Evolutionary conservation across 2,888 invertebrate genomes (phyloP).

Genomic region (Acanthacorydalis orientalis): DNA sequence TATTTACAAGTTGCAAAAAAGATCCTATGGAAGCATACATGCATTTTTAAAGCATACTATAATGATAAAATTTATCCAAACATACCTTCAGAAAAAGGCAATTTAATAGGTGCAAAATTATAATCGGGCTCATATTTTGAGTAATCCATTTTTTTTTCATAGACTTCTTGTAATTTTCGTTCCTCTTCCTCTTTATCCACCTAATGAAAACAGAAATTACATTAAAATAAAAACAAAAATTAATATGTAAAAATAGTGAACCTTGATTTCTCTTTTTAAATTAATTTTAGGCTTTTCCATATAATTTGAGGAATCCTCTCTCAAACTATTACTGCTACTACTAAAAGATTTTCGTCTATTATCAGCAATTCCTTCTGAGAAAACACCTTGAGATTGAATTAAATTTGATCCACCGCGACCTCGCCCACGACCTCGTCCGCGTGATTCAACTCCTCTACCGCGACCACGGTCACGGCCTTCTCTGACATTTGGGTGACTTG

Average conservation of each 20-base stretch:
- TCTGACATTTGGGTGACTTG: not conserved
- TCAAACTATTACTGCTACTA: not conserved
- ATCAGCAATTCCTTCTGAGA: slow-evolving; percentile 6
- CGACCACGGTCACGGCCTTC: not conserved
- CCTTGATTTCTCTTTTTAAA: slow-evolving; percentile 4
- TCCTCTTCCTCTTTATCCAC: slow-evolving; percentile 3
- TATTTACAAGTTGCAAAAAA: no score
- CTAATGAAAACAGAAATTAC: not conserved
- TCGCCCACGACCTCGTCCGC: not conserved
- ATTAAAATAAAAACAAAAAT: not conserved
- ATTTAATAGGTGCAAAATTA: not conserved
- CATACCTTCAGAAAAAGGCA: slow-evolving; percentile 3
- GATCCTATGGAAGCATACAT: no score
- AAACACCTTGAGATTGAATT: slow-evolving; percentile 5
- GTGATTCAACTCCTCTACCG: not conserved
- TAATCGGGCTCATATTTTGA: slow-evolving; percentile 4
- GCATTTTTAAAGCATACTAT: no score
- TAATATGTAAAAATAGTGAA: not conserved
- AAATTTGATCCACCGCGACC: not conserved
- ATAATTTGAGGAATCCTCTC: not conserved
- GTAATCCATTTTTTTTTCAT: not conserved
- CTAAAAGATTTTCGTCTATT: not conserved
- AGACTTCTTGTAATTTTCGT: slow-evolving; percentile 1
- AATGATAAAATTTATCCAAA: no score
- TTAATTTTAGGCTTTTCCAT: slow-evolving; percentile 4